Conservation (phyloP, 2,113 vertebrate genomes). For the Coracopsis vasa region DNA sequence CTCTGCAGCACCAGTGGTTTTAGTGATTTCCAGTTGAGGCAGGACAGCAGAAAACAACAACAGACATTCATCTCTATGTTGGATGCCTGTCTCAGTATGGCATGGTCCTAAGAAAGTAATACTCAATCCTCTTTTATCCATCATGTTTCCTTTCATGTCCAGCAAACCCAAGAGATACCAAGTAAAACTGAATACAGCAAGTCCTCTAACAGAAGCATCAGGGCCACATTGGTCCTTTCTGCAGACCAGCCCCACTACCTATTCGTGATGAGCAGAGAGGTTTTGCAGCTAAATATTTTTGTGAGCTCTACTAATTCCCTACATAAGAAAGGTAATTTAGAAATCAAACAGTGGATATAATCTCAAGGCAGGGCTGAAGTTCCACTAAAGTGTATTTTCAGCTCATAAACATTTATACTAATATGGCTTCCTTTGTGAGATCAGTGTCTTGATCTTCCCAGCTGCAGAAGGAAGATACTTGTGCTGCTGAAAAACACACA, state of each 20-base stretch:
- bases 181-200: neutral
- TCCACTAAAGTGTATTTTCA: neutral
- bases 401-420: neutral
- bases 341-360: neutral
- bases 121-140: neutral
- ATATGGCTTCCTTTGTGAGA: neutral
- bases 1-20: neutral
- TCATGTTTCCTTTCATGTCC: neutral
- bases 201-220: neutral
- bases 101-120: neutral
- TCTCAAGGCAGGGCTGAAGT: neutral
- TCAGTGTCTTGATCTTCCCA: neutral
- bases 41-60: neutral
- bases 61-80: neutral
- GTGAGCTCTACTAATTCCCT: neutral
- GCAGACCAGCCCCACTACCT: neutral
- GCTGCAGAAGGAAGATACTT: constrained; percentile 1
- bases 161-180: neutral
- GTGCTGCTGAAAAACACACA: neutral
- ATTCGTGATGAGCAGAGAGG: accelerated
- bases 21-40: neutral
- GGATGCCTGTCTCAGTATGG: neutral
- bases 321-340: neutral
- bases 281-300: neutral
- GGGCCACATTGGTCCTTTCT: accelerated